Evolutionary conservation across 2,113 vertebrate species (phyloP), one percentile per base, ranked within the genome.

Genomic region (Salvator merianae): DNA sequence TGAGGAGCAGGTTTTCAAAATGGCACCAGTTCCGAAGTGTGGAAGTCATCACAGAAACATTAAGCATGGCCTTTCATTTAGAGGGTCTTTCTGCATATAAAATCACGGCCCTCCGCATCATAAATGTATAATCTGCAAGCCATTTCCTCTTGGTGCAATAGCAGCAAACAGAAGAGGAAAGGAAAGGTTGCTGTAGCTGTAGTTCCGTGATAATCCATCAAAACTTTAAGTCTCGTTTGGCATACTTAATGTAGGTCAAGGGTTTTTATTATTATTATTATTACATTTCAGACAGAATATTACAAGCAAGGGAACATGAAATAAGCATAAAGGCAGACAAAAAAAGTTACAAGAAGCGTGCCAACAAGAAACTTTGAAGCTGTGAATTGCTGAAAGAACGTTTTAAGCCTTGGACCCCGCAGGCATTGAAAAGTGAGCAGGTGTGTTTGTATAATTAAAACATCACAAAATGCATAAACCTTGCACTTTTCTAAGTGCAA

Each of bases 371-470:
- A 90, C 50, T 71, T 77, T 72, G 70, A 78, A 77, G 38, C 32
- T 28, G 13, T 40, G 36, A 30, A 30, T 69, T 66, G 47, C 13
- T 22, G 32, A 55, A 69, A 82, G 85, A 91, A 82, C 43, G 77
- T 73, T 72, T 83, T 81, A 34, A 79, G 38, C 86, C 79, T 73
- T 59, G 55, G 55, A 59, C 62, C 93, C 87, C 24, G 81, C 24
- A 9, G 82, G 55, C 43, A 72, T 92, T 68, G 75, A 90, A 89
- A 69, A 77, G 89, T 82, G 88, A 94, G 88, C 24, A 89, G 84
- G 75, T 70, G n/a, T 85, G 83, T 92, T 92, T 59, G 55, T 82
- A 79, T 84, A 65, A 40, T 36, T 88, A 79, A 59, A 84, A 86
- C 89, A 85, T 65, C 43, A 55, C 47, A 7, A 71, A 70, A 70